Evolutionary conservation across 2,797 vertebrate species (phyloP), one percentile per base, ranked within the genome.

Genomic region (Luscinia luscinia): DNA sequence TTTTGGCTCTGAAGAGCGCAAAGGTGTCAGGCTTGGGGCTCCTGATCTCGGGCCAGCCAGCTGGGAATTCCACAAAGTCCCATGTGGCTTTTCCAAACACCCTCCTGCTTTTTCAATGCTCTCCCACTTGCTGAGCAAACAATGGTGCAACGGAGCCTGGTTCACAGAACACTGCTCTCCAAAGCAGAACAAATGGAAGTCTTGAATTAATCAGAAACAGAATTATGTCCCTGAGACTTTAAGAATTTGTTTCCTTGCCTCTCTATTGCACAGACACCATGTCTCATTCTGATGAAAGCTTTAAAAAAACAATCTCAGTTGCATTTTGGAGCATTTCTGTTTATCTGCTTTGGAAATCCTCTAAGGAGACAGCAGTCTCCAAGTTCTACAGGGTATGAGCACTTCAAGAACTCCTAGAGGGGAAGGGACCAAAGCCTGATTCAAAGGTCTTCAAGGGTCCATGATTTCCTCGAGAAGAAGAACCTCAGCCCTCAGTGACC

Each of bases 391-490:
- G 96, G 55, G 97, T 94, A 28, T 41, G 40, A 73, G 95, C 96
- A 80, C 98, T 98, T 96, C 96, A 95, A 75, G 86, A 98, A 85
- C 98, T 98, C 76, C 84, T 97, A 68, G 94, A 97, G 43, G 92
- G 51, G 69, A 97, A 96, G 34, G 87, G 97, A 95, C 57, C 86
- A 92, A 90, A 97, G 96, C 68, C 96, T 96, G 49, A 28, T 51
- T 43, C 40, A 23, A 61, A 11, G 67, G 0, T 43, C 41, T 40
- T 13, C 13, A 15, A 12, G 0, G 0, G 34, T 52, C 62, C 9
- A 2, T 34, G 34, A 5, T 34, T 81, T 64, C 40, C 69, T 75
- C 57, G 28, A 32, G 43, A 92, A 61, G 34, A 59, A 30, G 21
- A 79, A 36, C n/a, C 6, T 67, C 24, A 14, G 66, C 30, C 15